phyloP scores from a whole-genome alignment of 2,797 vertebrate species.

The Echeneis naucrates region DNA sequence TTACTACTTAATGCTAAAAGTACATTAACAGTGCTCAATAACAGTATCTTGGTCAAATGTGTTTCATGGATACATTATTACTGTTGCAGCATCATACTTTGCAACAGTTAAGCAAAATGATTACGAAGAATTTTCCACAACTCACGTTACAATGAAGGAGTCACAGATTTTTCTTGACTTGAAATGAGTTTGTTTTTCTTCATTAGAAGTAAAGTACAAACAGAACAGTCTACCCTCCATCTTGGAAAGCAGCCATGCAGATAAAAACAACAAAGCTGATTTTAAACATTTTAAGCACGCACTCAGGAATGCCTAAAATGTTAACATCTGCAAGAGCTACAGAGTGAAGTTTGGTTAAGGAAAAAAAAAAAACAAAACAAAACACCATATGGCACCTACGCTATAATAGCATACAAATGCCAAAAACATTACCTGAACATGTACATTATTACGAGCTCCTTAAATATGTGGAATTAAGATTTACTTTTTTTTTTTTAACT shows the following conservation, averaged over 20 bases:
- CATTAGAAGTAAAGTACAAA: constrained; percentile 2
- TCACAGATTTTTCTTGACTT: neutral
- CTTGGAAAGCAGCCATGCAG: neutral
- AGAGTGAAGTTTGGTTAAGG: constrained; percentile 35
- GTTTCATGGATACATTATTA: neutral
- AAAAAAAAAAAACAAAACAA: too few relatives aligned
- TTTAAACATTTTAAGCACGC: constrained; percentile 36
- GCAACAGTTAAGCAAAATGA: neutral
- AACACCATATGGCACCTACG: constrained; percentile 17
- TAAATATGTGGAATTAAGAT: constrained; percentile 19
- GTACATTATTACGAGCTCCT: constrained; percentile 60
- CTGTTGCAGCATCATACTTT: neutral
- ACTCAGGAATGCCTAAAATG: constrained; percentile 50
- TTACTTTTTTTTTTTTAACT: constrained; percentile 9
- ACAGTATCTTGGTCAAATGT: neutral
- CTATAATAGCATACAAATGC: constrained; percentile 33
- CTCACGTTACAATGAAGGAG: neutral
- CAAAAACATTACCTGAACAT: constrained; percentile 50
- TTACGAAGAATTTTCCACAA: neutral
- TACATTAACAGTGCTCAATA: too few relatives aligned
- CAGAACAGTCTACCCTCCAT: neutral
- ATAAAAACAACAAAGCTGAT: neutral
- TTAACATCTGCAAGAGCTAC: constrained; percentile 57
- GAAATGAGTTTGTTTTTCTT: neutral
- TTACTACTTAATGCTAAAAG: too few relatives aligned